Evolutionary conservation across 2,797 vertebrate genomes (phyloP).

Genomic region (Myotis findleyi): DNA sequence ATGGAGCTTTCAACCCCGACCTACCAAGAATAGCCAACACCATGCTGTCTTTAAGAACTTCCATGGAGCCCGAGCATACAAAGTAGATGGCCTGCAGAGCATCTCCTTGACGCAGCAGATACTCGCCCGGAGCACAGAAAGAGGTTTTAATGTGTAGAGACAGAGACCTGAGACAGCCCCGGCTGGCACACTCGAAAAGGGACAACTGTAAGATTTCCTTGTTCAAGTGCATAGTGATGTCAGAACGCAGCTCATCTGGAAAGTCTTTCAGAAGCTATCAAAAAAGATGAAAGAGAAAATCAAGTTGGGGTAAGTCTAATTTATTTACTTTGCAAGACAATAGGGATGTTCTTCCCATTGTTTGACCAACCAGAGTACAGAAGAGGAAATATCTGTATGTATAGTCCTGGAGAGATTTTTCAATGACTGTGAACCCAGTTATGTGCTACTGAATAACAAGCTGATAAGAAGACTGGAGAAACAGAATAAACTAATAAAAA

Average conservation of each 20-base stretch:
- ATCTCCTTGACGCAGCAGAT: slow-evolving; percentile 96
- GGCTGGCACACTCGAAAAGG: slow-evolving; percentile 96
- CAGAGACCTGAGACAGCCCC: slow-evolving; percentile 97
- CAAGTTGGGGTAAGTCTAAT: background rate
- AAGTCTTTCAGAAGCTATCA: slow-evolving; percentile 97
- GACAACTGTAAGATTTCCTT: slow-evolving; percentile 98
- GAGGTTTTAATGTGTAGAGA: slow-evolving; percentile 99
- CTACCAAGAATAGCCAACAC: slow-evolving; percentile 97
- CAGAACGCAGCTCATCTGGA: slow-evolving; percentile 97
- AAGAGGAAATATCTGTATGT: background rate
- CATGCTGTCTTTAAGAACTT: slow-evolving; percentile 97
- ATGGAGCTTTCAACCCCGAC: slow-evolving; percentile 67
- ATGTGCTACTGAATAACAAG: background rate
- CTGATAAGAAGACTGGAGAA: background rate
- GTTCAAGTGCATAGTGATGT: slow-evolving; percentile 99
- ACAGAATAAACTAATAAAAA: background rate
- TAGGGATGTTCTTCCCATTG: background rate
- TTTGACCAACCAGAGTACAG: background rate
- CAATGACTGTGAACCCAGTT: background rate
- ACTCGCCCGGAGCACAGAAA: slow-evolving; percentile 98
- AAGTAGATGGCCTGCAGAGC: slow-evolving; percentile 98
- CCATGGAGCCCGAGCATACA: slow-evolving; percentile 99
- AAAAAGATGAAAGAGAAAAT: slow-evolving; percentile 36
- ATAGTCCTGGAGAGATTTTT: background rate
- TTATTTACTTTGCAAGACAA: background rate